Evolutionary conservation across 2,888 invertebrate genomes (phyloP).

Genomic region (Monoplex corrugatus): DNA sequence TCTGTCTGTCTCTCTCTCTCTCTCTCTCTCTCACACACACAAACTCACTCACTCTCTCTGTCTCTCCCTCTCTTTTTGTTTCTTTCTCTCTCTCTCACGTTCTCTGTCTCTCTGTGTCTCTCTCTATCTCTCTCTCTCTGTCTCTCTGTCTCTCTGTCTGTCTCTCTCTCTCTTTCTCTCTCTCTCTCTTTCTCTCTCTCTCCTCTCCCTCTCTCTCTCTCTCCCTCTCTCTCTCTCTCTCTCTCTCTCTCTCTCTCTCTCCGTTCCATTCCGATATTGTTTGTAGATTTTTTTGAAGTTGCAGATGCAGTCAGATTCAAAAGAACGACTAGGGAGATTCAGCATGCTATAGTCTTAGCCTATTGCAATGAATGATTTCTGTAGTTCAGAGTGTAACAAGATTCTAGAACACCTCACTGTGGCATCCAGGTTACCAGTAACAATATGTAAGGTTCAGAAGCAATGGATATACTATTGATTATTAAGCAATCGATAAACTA

Average conservation of each 20-base stretch:
- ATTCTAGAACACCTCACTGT: no score
- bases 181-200: background rate
- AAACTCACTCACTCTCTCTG: background rate
- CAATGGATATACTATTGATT: no score
- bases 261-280: no score
- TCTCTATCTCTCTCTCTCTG: background rate
- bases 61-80: background rate
- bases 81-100: background rate
- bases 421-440: no score
- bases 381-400: no score
- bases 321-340: no score
- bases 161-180: slow-evolving; percentile 12
- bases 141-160: background rate
- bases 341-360: no score
- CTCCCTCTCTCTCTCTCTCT: background rate
- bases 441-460: no score
- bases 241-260: background rate
- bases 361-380: no score
- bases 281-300: no score
- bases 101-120: background rate
- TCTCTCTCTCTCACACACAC: background rate
- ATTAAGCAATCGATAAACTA: no score
- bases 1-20: background rate
- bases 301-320: no score
- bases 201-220: background rate